phyloP scores from a whole-genome alignment of 2,888 invertebrate species.

The Pterobdella sp. region DNA sequence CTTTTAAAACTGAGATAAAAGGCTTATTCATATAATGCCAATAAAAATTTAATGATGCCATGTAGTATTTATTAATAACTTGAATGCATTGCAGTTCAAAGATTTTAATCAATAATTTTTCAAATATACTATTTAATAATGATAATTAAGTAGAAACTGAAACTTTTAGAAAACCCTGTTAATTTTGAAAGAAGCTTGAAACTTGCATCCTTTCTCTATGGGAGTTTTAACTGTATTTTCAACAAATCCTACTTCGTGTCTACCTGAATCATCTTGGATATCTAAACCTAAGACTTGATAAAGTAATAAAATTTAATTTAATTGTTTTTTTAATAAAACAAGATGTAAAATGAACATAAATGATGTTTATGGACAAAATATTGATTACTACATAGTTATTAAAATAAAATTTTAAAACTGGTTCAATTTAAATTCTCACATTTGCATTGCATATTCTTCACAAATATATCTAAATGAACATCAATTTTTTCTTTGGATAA shows the following conservation, averaged over 20 bases:
- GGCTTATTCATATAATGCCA: neutral
- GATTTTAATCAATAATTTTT: too few species aligned
- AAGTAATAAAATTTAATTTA: too few species aligned
- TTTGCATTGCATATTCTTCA: conserved; percentile 54
- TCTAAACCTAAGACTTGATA: conserved; percentile 55
- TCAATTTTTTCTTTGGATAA: conserved; percentile 53
- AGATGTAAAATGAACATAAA: neutral
- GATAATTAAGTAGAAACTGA: too few species aligned
- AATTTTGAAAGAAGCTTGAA: conserved; percentile 52
- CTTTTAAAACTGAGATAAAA: neutral
- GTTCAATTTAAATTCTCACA: conserved; percentile 53
- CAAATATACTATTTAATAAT: too few species aligned
- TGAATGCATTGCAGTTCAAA: too few species aligned
- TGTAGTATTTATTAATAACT: too few species aligned
- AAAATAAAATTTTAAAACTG: too few species aligned
- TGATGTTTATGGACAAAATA: too few species aligned
- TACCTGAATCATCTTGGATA: conserved; percentile 58
- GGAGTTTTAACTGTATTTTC: conserved; percentile 55
- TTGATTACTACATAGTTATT: too few species aligned
- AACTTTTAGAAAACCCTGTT: conserved; percentile 46
- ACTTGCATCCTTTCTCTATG: conserved; percentile 53
- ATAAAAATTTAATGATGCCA: too few species aligned
- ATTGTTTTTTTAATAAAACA: too few species aligned
- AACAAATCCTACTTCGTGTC: conserved; percentile 58
- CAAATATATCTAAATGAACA: conserved; percentile 55